Percentiles rank a stretch among this genome's conserved stretches.
Conservation (phyloP, 2,797 vertebrate species). For the Leontocebus nigricollis region DNA sequence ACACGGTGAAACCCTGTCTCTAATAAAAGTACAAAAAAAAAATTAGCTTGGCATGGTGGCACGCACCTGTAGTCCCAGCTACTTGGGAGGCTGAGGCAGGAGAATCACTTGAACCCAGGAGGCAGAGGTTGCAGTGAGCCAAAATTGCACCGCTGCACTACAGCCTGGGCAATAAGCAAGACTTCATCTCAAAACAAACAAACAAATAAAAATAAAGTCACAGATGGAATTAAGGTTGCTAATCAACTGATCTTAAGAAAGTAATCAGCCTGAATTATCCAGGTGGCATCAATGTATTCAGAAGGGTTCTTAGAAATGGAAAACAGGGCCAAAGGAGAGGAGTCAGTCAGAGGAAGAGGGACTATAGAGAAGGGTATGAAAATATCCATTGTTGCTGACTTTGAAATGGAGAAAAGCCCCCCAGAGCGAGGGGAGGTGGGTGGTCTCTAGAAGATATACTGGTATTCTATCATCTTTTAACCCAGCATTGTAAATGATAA, state of each 20-base stretch:
- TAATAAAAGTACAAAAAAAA: too few relatives aligned
- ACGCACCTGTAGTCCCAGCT: too few relatives aligned
- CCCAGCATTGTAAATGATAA: not conserved
- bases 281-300: not conserved
- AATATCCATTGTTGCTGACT: not conserved
- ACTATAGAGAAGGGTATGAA: not conserved
- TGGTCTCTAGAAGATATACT: not conserved
- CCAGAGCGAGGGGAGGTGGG: not conserved
- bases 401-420: not conserved
- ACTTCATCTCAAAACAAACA: too few relatives aligned
- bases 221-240: not conserved
- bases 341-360: not conserved
- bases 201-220: too few relatives aligned
- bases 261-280: not conserved
- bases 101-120: too few relatives aligned
- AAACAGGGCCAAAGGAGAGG: not conserved
- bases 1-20: too few relatives aligned
- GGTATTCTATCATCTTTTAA: not conserved
- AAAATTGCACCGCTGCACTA: too few relatives aligned
- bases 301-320: not conserved
- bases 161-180: too few relatives aligned
- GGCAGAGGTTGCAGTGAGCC: too few relatives aligned
- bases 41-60: too few relatives aligned
- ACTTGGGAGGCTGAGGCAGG: too few relatives aligned
- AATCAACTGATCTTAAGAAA: not conserved